These are phyloP conservation scores for Sakesphorus luctuosus DNA, from an alignment of 2,113 vertebrate species.

Conservation along the genomic window DNA sequence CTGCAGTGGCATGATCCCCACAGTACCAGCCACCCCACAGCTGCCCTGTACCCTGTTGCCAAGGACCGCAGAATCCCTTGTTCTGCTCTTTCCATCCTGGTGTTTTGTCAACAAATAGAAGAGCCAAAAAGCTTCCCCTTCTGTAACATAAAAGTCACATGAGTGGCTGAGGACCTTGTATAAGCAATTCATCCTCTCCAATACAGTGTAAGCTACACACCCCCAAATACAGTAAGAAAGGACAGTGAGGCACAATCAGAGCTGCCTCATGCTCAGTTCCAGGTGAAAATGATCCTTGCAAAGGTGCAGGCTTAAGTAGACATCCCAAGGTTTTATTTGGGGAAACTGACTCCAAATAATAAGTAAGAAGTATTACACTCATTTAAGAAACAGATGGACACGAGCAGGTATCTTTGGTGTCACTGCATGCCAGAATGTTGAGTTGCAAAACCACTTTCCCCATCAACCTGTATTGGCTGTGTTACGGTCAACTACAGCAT, in stretches of 20 bases:
- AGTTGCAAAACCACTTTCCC: not conserved
- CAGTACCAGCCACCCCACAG: no score
- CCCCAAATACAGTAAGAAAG: not conserved
- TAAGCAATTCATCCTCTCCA: not conserved
- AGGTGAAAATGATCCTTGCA: not conserved
- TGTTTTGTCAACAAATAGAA: not conserved
- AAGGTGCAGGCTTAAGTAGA: not conserved
- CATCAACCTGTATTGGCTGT: not conserved
- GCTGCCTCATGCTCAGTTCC: not conserved
- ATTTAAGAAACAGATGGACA: not conserved
- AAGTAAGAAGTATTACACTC: not conserved
- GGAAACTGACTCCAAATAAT: not conserved
- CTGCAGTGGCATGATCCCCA: not conserved
- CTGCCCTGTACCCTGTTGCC: not conserved
- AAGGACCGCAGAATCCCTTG: not conserved
- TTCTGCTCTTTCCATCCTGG: not conserved
- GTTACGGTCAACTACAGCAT: not conserved
- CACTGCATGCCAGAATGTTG: not conserved
- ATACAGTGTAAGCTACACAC: accelerated
- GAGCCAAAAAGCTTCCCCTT: not conserved
- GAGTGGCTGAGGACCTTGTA: not conserved
- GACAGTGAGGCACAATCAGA: not conserved
- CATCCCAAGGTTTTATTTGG: not conserved
- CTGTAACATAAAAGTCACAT: not conserved
- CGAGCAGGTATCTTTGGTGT: not conserved